Percentiles rank a stretch among this genome's conserved stretches.
These are phyloP conservation scores for Mythimna ferrago DNA, from an alignment of 2,888 invertebrate species.

Conservation along the genomic window DNA sequence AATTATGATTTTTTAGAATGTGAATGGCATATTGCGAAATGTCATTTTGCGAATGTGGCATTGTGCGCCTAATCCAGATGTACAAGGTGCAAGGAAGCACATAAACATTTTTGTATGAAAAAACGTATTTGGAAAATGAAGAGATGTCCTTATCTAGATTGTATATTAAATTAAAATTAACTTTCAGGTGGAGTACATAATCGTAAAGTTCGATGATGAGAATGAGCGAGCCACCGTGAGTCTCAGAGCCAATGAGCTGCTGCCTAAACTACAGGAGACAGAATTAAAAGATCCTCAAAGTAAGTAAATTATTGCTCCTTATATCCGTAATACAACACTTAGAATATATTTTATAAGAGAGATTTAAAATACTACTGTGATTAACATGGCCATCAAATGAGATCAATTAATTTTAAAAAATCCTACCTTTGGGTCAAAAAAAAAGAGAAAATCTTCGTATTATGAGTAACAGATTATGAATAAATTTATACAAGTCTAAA, in stretches of 20 bases:
- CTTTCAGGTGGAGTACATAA: conserved; percentile 96
- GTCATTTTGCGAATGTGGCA: too few relatives aligned
- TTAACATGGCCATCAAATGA: not conserved
- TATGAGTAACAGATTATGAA: not conserved
- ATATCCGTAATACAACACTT: not conserved
- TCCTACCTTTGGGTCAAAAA: not conserved
- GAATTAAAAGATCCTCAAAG: conserved; percentile 94
- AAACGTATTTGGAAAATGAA: not conserved
- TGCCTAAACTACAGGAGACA: conserved; percentile 95
- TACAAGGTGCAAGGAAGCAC: not conserved
- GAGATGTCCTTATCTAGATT: not conserved
- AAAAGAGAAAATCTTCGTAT: not conserved
- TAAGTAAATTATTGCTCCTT: conserved; percentile 78
- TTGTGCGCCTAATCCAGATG: too few relatives aligned
- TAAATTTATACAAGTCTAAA: not conserved
- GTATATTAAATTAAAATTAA: not conserved
- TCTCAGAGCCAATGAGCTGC: conserved; percentile 95
- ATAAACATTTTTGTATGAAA: not conserved
- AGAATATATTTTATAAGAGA: too few relatives aligned
- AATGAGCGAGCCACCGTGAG: conserved; percentile 95
- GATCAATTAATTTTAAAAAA: not conserved
- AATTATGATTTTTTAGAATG: too few relatives aligned
- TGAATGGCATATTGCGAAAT: too few relatives aligned
- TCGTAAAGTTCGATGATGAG: conserved; percentile 98
- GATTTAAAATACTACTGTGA: not conserved